Conservation (phyloP, 2,797 vertebrate genomes). For the Pangasius djambal region DNA sequence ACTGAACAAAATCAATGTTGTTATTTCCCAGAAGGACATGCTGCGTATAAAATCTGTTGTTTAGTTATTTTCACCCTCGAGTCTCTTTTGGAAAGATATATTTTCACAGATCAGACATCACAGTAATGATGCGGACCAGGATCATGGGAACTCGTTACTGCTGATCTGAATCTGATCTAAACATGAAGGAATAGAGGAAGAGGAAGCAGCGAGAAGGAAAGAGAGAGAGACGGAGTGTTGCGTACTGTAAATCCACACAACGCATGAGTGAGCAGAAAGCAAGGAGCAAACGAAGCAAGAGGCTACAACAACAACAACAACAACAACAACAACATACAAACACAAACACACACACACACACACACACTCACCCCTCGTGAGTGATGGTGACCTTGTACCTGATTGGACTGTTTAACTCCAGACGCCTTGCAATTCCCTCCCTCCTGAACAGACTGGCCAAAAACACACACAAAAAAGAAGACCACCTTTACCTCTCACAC, state of each 20-base stretch:
- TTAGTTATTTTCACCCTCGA: constrained; percentile 29
- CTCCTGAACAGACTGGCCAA: constrained; percentile 72
- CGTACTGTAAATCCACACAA: not conserved
- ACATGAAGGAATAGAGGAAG: not conserved
- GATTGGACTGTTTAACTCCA: constrained; percentile 78
- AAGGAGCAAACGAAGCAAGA: not conserved
- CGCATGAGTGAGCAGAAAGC: not conserved
- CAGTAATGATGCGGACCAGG: constrained; percentile 38
- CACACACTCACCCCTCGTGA: constrained; percentile 76
- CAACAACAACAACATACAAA: constrained; percentile 24
- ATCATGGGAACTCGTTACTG: not conserved
- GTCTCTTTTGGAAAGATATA: not conserved
- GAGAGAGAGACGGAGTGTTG: not conserved
- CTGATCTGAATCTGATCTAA: not conserved
- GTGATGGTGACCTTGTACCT: constrained; percentile 72
- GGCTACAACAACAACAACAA: constrained; percentile 38
- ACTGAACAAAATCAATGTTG: not conserved
- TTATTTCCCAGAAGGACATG: not conserved
- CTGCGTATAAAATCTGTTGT: not conserved
- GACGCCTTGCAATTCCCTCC: constrained; percentile 75
- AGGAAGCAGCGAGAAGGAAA: constrained; percentile 8
- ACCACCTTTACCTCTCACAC: not conserved
- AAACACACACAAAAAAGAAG: constrained; percentile 27
- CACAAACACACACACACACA: constrained; percentile 54
- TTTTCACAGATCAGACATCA: constrained; percentile 50